phyloP scores from a whole-genome alignment of 2,888 invertebrate species.

The Drosophila nr. medialis region DNA sequence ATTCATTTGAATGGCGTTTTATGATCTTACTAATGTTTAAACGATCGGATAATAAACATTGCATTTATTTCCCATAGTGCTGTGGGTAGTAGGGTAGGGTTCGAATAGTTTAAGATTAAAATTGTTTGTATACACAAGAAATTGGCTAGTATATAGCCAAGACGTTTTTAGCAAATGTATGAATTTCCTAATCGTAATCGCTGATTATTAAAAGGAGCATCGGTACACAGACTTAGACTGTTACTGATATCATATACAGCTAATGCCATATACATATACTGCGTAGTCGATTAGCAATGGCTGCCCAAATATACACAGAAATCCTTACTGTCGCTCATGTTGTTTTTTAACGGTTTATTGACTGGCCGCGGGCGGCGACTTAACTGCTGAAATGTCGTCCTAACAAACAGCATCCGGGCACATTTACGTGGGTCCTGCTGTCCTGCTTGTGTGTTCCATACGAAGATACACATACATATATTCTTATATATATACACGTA shows the following conservation, averaged over 20 bases:
- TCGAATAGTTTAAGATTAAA: neutral
- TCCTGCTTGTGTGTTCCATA: neutral
- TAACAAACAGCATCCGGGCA: constrained; percentile 66
- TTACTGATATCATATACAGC: constrained; percentile 5
- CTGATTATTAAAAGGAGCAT: neutral
- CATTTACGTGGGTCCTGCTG: constrained; percentile 27
- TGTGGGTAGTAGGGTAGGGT: too few species aligned
- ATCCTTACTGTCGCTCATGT: constrained; percentile 45
- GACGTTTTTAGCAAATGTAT: neutral
- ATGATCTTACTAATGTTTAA: too few species aligned
- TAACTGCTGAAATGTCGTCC: constrained; percentile 74
- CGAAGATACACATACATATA: constrained; percentile 1
- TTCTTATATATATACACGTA: constrained; percentile 1
- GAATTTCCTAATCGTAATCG: neutral
- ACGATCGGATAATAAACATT: too few species aligned
- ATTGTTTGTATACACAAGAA: neutral
- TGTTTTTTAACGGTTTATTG: constrained; percentile 81
- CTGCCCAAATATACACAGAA: constrained; percentile 36
- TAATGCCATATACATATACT: neutral
- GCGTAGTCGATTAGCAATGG: constrained; percentile 22
- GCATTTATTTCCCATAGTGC: too few species aligned
- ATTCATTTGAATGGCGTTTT: too few species aligned
- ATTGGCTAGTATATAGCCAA: neutral
- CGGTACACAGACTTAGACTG: neutral
- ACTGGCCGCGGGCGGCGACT: constrained; percentile 77